A percentile compares a stretch with the other conserved stretches of the same genome.
These are phyloP conservation scores for Pardalotus punctatus DNA, from an alignment of 2,113 vertebrate genomes.

Conservation along the genomic window DNA sequence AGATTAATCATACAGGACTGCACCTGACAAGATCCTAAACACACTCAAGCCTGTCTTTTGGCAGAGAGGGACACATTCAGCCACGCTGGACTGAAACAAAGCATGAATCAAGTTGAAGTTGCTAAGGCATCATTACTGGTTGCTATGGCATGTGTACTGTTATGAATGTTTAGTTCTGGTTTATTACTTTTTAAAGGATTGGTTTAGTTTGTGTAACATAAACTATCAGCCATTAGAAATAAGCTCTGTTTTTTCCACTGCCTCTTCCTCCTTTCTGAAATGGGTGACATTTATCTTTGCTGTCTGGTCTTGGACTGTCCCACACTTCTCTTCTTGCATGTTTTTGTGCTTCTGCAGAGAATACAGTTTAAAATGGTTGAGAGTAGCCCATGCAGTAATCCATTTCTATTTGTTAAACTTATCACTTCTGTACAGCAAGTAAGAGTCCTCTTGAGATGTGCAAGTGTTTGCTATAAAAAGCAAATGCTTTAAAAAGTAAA, in stretches of 20 bases:
- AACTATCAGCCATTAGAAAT: background rate
- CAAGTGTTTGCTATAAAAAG: constrained; percentile 14
- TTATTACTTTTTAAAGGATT: background rate
- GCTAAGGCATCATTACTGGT: background rate
- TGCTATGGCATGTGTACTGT: constrained; percentile 1
- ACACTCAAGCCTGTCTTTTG: background rate
- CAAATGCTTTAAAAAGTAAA: constrained; percentile 8
- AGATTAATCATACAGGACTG: background rate
- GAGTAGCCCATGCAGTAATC: background rate
- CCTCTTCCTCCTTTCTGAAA: background rate
- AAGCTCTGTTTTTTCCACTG: background rate
- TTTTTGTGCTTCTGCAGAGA: background rate
- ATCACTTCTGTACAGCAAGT: background rate
- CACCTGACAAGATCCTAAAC: background rate
- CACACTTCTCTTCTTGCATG: background rate
- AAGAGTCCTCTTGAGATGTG: background rate
- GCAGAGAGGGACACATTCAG: background rate
- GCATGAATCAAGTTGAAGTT: background rate
- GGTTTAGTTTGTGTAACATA: background rate
- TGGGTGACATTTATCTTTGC: background rate
- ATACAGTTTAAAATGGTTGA: background rate
- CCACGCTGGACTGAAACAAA: background rate
- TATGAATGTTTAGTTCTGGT: background rate
- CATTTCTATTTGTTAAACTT: background rate
- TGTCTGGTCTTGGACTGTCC: background rate